Conservation (phyloP, 2,797 vertebrate genomes). For the Sebastes taczanowskii region DNA sequence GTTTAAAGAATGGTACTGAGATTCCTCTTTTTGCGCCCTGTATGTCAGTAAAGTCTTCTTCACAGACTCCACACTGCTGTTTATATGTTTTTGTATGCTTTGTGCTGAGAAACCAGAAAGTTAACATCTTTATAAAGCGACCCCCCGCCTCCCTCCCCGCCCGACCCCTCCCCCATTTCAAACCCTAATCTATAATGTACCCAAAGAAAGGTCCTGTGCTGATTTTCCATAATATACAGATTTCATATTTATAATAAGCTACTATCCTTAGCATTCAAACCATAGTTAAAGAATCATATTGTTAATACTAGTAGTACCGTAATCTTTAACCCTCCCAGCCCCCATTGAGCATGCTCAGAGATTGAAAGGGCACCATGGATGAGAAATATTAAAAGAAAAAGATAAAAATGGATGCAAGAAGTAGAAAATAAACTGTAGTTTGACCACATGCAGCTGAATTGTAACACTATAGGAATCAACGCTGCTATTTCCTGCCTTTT, state of each 20-base stretch:
- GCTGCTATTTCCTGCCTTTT: slow-evolving; percentile 18
- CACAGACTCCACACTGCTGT: slow-evolving; percentile 75
- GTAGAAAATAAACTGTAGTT: slow-evolving; percentile 55
- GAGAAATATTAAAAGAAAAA: slow-evolving; percentile 45
- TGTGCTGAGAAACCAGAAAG: slow-evolving; percentile 89
- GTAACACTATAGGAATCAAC: slow-evolving; percentile 29
- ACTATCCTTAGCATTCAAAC: slow-evolving; percentile 89
- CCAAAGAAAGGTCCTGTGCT: slow-evolving; percentile 86
- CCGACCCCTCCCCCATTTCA: slow-evolving; percentile 39
- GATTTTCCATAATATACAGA: slow-evolving; percentile 88
- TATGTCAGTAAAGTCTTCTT: slow-evolving; percentile 71
- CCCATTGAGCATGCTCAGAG: slow-evolving; percentile 85
- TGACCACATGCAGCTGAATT: slow-evolving; percentile 53
- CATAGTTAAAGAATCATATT: slow-evolving; percentile 85
- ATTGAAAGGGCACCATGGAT: slow-evolving; percentile 79
- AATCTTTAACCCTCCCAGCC: slow-evolving; percentile 75
- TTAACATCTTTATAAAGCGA: slow-evolving; percentile 83
- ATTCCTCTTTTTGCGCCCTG: slow-evolving; percentile 77
- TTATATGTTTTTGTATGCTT: slow-evolving; percentile 79
- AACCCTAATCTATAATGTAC: slow-evolving; percentile 70
- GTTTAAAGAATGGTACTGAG: slow-evolving; percentile 79
- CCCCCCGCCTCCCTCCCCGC: slow-evolving; percentile 35
- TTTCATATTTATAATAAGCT: slow-evolving; percentile 89
- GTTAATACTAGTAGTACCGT: slow-evolving; percentile 85
- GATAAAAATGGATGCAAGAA: slow-evolving; percentile 49